Evolutionary conservation across 2,113 vertebrate species (phyloP).

Genomic region (Bos javanicus): DNA sequence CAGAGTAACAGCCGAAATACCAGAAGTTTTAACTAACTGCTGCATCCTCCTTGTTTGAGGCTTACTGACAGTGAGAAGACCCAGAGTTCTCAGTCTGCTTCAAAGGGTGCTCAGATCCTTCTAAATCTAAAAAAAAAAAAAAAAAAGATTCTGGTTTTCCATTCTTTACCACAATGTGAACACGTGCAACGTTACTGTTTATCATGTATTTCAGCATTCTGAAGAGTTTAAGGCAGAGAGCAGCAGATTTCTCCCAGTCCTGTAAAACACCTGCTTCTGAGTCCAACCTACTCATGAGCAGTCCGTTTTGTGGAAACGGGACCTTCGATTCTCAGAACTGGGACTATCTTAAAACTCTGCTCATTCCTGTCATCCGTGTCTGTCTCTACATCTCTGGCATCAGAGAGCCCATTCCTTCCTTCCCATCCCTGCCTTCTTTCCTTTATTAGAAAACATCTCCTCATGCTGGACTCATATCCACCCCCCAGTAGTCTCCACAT

Average conservation of each 20-base stretch:
- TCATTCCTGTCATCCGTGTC: rapidly evolving
- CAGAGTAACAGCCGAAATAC: background rate
- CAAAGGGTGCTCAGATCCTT: background rate
- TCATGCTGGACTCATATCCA: rapidly evolving
- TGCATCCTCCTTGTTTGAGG: background rate
- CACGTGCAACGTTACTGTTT: rapidly evolving
- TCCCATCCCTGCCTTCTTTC: background rate
- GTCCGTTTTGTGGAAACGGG: background rate
- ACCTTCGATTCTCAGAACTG: background rate
- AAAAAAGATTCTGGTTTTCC: background rate
- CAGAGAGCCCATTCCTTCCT: background rate
- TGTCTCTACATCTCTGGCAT: too few species aligned
- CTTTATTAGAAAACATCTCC: background rate
- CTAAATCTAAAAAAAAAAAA: background rate
- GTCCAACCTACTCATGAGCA: background rate
- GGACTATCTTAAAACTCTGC: background rate
- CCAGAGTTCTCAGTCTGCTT: too few species aligned
- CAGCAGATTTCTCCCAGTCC: background rate
- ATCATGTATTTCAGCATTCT: background rate
- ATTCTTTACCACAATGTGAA: background rate
- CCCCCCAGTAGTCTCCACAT: rapidly evolving
- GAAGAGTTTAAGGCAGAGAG: background rate
- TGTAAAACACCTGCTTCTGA: background rate
- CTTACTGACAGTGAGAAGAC: background rate
- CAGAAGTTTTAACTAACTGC: background rate